Evolutionary conservation across 2,797 vertebrate genomes (phyloP).

Genomic region (Rhincodon typus): DNA sequence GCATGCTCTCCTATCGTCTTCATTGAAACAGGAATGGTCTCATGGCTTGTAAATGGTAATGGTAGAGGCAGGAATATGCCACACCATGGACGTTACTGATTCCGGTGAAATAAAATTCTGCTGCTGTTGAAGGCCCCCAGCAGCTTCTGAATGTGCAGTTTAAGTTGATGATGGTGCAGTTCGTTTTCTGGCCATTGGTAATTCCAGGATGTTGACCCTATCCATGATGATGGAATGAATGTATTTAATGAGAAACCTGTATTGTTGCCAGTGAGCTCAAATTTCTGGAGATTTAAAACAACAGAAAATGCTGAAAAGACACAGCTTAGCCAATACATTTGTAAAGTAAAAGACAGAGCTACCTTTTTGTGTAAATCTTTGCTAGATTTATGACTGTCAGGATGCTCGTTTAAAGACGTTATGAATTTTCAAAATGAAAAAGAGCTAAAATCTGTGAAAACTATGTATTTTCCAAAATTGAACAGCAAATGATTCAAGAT

Average conservation of each 20-base stretch:
- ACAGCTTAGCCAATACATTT: neutral
- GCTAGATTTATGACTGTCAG: neutral
- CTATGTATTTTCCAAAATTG: neutral
- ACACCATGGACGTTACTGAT: too few species aligned
- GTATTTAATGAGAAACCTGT: neutral
- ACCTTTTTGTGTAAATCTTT: neutral
- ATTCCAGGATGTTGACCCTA: neutral
- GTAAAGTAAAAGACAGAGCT: neutral
- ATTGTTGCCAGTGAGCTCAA: too few species aligned
- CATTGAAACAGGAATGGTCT: too few species aligned
- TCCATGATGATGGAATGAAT: neutral
- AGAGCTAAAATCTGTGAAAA: neutral
- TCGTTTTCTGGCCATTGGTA: neutral
- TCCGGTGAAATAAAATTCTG: too few species aligned
- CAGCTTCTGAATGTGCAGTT: too few species aligned
- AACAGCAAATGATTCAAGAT: neutral
- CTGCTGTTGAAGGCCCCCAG: too few species aligned
- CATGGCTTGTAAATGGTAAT: too few species aligned
- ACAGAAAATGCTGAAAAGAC: neutral
- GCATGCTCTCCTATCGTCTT: too few species aligned
- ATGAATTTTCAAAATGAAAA: neutral
- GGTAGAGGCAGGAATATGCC: too few species aligned
- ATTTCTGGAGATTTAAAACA: neutral
- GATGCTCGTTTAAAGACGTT: neutral
- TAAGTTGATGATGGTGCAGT: too few species aligned